A percentile compares a stretch with the other conserved stretches of the same genome.
Evolutionary conservation across 1,140 invertebrate genomes (phyloP).

Genomic region (Tetraneura akinire): DNA sequence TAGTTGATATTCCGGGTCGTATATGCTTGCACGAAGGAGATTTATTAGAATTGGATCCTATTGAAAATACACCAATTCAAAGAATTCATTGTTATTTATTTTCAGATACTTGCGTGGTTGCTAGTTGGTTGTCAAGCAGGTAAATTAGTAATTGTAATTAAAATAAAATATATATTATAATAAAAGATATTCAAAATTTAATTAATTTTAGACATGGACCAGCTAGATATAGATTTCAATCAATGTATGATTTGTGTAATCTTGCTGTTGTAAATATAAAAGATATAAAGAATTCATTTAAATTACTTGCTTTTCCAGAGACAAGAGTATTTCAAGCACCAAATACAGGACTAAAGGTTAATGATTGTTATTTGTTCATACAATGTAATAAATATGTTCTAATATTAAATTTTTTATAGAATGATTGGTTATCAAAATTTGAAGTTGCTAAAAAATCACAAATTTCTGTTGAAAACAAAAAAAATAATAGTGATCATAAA

Average conservation of each 20-base stretch:
- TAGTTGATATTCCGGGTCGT: conserved; percentile 74
- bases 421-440: conserved; percentile 92
- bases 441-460: conserved; percentile 88
- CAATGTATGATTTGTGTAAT: conserved; percentile 86
- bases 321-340: conserved; percentile 90
- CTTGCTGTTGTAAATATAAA: conserved; percentile 94
- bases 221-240: conserved; percentile 86
- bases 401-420: conserved; percentile 62
- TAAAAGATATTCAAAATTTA: conserved; percentile 24
- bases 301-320: conserved; percentile 90
- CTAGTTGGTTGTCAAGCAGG: conserved; percentile 73
- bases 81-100: conserved; percentile 91
- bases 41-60: conserved; percentile 82
- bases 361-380: not conserved
- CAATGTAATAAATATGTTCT: conserved; percentile 32
- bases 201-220: conserved; percentile 66
- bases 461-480: conserved; percentile 69
- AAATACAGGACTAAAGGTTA: conserved; percentile 73
- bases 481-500: conserved; percentile 57
- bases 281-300: conserved; percentile 88
- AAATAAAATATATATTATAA: conserved; percentile 23
- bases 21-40: conserved; percentile 86
- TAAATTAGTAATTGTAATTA: conserved; percentile 54
- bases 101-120: conserved; percentile 80
- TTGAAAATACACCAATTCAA: conserved; percentile 82